Evolutionary conservation across 2,888 invertebrate genomes (phyloP).

Genomic region (Lamproptera curius): DNA sequence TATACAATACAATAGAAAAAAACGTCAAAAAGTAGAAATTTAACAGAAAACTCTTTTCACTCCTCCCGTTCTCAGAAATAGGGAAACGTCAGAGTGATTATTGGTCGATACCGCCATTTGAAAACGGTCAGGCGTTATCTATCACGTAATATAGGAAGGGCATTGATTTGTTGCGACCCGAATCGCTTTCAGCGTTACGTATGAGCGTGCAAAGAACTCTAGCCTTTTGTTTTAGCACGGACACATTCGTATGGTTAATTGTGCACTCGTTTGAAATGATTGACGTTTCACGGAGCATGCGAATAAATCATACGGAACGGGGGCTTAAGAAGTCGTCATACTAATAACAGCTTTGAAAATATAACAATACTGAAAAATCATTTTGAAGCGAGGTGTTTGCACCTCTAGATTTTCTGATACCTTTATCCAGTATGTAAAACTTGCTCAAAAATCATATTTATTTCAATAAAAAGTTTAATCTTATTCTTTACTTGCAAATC

Average conservation of each 20-base stretch:
- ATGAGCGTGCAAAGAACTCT: slow-evolving; percentile 16
- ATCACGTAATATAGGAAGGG: slow-evolving; percentile 35
- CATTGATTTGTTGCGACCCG: slow-evolving; percentile 45
- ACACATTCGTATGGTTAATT: slow-evolving; percentile 19
- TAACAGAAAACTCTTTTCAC: too few species aligned
- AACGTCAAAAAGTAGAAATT: too few species aligned
- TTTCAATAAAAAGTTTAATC: background rate
- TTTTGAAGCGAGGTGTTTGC: too few species aligned
- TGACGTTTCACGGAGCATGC: slow-evolving; percentile 5
- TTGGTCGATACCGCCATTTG: slow-evolving; percentile 14
- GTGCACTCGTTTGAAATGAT: slow-evolving; percentile 13
- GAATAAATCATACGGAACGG: slow-evolving; percentile 7
- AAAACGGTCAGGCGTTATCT: slow-evolving; percentile 19
- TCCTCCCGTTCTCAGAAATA: background rate
- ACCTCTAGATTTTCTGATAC: too few species aligned
- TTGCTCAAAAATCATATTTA: too few species aligned
- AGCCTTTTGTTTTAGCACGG: slow-evolving; percentile 16
- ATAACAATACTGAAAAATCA: too few species aligned
- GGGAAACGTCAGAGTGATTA: slow-evolving; percentile 5
- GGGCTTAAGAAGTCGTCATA: slow-evolving; percentile 2
- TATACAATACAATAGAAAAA: too few species aligned
- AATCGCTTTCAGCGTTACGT: slow-evolving; percentile 28
- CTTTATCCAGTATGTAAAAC: background rate
- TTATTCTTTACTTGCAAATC: background rate
- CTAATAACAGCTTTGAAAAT: background rate